phyloP scores from a whole-genome alignment of 2,888 invertebrate genomes.

The Agrilus biguttatus region DNA sequence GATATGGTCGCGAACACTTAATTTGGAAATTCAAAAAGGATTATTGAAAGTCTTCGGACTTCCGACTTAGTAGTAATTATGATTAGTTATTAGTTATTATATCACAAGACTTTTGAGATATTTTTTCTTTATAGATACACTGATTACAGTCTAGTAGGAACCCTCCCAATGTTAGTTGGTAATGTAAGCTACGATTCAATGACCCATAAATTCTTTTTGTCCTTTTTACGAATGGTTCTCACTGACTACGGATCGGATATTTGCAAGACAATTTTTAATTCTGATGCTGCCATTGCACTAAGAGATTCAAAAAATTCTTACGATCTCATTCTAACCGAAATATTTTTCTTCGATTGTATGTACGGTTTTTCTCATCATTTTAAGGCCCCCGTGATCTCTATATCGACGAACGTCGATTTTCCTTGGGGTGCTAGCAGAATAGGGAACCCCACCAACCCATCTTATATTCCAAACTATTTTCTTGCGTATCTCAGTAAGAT shows the following conservation, averaged over 20 bases:
- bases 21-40: too few relatives aligned
- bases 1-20: too few relatives aligned
- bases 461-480: constrained; percentile 40
- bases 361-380: constrained; percentile 41
- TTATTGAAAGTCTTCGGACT: too few relatives aligned
- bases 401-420: constrained; percentile 39
- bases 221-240: constrained; percentile 2
- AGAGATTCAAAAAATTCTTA: constrained; percentile 27
- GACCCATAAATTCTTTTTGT: neutral
- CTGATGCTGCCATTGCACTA: constrained; percentile 13
- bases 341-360: constrained; percentile 44
- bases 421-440: constrained; percentile 40
- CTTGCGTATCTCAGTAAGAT: constrained; percentile 35
- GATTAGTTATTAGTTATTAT: too few relatives aligned
- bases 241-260: constrained; percentile 4
- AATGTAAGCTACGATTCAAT: constrained; percentile 2
- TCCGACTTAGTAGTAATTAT: too few relatives aligned
- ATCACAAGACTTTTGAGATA: too few relatives aligned
- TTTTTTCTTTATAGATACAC: constrained; percentile 2
- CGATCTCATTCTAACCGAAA: constrained; percentile 44
- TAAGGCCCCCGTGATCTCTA: constrained; percentile 37
- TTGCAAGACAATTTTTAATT: constrained; percentile 18
- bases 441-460: constrained; percentile 40
- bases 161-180: constrained; percentile 2
- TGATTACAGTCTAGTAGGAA: constrained; percentile 3